Conservation (phyloP, 2,888 invertebrate genomes). For the Nymphalis c-album region DNA sequence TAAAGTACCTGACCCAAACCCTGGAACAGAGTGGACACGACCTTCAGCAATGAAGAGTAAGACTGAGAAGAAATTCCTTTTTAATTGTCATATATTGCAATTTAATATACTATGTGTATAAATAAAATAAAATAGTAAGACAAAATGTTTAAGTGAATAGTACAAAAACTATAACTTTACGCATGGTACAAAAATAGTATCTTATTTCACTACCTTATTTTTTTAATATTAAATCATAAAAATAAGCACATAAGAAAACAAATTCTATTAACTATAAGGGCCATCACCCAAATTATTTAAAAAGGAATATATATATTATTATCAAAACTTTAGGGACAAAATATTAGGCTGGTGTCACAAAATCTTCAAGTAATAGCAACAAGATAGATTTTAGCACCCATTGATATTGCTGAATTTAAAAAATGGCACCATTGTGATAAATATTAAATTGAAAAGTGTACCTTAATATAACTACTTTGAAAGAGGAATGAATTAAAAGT, state of each 20-base stretch:
- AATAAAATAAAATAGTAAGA: constrained; percentile 1
- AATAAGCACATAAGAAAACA: constrained; percentile 2
- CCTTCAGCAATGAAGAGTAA: too few relatives aligned
- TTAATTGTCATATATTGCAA: too few relatives aligned
- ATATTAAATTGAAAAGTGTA: not conserved
- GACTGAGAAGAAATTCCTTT: too few relatives aligned
- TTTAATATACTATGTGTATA: not conserved
- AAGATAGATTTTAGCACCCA: not conserved
- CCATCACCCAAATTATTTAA: constrained; percentile 1
- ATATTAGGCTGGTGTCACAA: not conserved
- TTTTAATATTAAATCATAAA: constrained; percentile 13
- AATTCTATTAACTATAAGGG: constrained; percentile 1
- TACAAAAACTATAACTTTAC: constrained; percentile 21
- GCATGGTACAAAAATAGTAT: constrained; percentile 33
- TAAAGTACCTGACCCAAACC: too few relatives aligned
- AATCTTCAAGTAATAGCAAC: not conserved
- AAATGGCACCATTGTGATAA: constrained; percentile 2
- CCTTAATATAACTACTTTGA: not conserved
- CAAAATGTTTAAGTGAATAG: constrained; percentile 8
- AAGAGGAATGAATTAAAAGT: too few relatives aligned
- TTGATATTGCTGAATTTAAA: constrained; percentile 1
- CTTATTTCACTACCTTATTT: constrained; percentile 24
- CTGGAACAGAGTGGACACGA: too few relatives aligned
- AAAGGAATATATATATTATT: constrained; percentile 2
- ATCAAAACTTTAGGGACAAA: constrained; percentile 2